Base-by-base conservation (phyloP, 2,888 invertebrate genomes). In the Drosophila yooni region DNA sequence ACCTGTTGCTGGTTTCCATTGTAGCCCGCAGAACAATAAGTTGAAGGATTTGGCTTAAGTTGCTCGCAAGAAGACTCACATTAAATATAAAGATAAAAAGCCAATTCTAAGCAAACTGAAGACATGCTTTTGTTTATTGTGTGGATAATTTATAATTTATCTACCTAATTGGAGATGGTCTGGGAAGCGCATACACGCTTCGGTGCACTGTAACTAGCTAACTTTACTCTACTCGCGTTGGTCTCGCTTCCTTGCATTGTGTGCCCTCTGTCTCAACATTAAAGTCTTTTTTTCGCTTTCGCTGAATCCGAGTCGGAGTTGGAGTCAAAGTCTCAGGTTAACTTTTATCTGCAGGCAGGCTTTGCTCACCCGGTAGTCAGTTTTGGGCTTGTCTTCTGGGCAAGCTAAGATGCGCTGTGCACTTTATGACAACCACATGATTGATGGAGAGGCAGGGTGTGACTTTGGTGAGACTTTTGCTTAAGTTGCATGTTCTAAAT, bases 201-300 rank as follows among this genome's bases (percentile, higher is more conserved):
- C 53, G 57, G 8, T 56, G 59, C 11, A 18, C 21, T 51, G 46
- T 33, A 25, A 25, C 46, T 4, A 46, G 46, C 46, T 4, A 15
- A 46, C 46, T n/a, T 38, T 31, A 2, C 36, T 50, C 25, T 34
- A 0, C 29, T 29, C 4, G 18, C 3, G 3, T 53, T 36, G 40
- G 31, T 48, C 76, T 68, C 38, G 87, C 71, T 83, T 89, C 89
- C 89, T 87, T 73, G 73, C 88, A 83, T 83, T 83, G 88, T 87
- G 8, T 60, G 75, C 40, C 43, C 50, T 40, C 58, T 63, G 58
- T 79, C 46, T 25, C 21, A 46, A 15, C 46, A 46, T 46, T 46
- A 25, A 25, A 46, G 46, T 15, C 25, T 15, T 25, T 46, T 46
- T 21, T 13, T 46, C 66, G 74, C 72, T 84, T 88, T 88, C 76